phyloP scores from a whole-genome alignment of 2,888 invertebrate species.

The Trachelus tabidus region DNA sequence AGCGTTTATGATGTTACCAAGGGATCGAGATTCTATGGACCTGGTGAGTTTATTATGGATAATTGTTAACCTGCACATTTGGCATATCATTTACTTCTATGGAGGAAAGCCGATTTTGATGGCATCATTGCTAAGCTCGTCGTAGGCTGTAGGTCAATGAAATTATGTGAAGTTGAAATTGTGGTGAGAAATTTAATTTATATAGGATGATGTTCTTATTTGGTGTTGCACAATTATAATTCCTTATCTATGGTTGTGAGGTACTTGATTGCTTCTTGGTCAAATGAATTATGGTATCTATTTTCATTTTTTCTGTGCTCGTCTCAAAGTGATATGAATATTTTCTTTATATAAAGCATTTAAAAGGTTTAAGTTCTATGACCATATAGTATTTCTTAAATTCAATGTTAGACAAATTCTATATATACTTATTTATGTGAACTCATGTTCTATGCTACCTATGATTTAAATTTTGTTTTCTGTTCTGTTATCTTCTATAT shows the following conservation, averaged over 20 bases:
- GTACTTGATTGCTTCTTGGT: background rate
- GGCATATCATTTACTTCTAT: constrained; percentile 7
- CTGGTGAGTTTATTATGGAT: constrained; percentile 73
- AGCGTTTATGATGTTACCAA: constrained; percentile 95
- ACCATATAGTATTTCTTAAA: too few relatives aligned
- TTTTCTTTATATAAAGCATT: too few relatives aligned
- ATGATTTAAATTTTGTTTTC: constrained; percentile 4
- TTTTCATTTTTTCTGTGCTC: too few relatives aligned
- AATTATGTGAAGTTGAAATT: constrained; percentile 10
- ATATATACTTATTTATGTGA: too few relatives aligned
- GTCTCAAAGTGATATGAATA: too few relatives aligned
- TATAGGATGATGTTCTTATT: background rate
- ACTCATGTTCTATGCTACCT: background rate
- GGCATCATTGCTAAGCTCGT: constrained; percentile 7
- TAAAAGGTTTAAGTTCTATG: too few relatives aligned
- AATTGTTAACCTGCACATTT: constrained; percentile 42
- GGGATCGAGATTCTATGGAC: constrained; percentile 92
- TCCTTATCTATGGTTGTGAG: background rate
- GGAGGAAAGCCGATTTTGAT: constrained; percentile 9
- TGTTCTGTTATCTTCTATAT: background rate
- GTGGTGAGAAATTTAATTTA: background rate
- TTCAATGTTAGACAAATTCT: too few relatives aligned
- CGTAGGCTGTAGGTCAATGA: constrained; percentile 24
- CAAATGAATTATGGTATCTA: background rate
- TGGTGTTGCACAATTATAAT: background rate